Evolutionary conservation across 2,888 invertebrate species (phyloP).

Genomic region (Cistogaster globosa): DNA sequence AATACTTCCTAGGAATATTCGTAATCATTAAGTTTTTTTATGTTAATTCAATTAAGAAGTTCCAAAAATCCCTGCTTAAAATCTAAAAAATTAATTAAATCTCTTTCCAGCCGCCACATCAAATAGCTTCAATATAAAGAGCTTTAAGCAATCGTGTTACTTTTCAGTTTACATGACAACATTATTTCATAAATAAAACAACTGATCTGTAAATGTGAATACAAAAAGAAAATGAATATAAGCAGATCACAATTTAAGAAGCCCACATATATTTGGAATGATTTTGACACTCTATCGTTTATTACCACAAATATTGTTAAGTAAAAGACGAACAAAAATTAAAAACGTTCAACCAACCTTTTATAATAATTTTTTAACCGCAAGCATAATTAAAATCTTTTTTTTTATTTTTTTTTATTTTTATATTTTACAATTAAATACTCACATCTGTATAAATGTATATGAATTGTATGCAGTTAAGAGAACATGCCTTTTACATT

Average conservation of each 20-base stretch:
- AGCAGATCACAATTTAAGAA: conserved; percentile 34
- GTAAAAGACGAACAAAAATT: conserved; percentile 50
- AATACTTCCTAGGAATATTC: too few species aligned
- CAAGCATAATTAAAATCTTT: conserved; percentile 61
- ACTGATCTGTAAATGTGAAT: conserved; percentile 32
- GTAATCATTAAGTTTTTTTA: too few species aligned
- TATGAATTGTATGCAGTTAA: conserved; percentile 2
- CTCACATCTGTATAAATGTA: background rate
- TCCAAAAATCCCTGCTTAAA: too few species aligned
- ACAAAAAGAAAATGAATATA: conserved; percentile 3
- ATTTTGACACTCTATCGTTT: conserved; percentile 56
- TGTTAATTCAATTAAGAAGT: too few species aligned
- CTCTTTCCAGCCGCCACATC: conserved; percentile 1
- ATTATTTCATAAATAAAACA: conserved; percentile 24
- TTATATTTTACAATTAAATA: conserved; percentile 38
- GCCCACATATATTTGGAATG: conserved; percentile 36
- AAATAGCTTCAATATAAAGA: conserved; percentile 5
- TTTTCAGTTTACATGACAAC: background rate
- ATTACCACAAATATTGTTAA: conserved; percentile 37
- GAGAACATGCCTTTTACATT: conserved; percentile 50
- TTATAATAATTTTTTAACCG: conserved; percentile 19
- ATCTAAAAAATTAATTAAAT: background rate
- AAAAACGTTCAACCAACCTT: conserved; percentile 33
- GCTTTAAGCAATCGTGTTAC: conserved; percentile 7
- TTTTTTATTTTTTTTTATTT: too few species aligned